phyloP scores from a whole-genome alignment of 2,888 invertebrate genomes.

The Phytoseiulus persimilis region DNA sequence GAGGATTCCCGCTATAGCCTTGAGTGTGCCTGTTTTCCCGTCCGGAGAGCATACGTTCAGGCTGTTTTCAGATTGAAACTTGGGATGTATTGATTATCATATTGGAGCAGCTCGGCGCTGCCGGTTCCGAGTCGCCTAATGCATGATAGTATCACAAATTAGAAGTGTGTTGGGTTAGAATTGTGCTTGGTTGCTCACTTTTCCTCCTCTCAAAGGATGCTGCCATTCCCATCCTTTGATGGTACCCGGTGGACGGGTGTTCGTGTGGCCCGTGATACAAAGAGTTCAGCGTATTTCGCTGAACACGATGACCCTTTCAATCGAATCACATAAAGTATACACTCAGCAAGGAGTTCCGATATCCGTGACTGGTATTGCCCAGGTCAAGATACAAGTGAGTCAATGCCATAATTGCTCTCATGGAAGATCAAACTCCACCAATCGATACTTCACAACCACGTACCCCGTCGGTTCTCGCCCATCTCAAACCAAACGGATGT shows the following conservation, averaged over 20 bases:
- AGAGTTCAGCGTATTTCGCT: conserved; percentile 65
- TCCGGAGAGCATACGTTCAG: no score
- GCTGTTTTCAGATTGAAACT: no score
- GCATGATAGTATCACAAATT: no score
- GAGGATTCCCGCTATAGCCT: no score
- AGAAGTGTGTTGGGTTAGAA: no score
- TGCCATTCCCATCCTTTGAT: conserved; percentile 84
- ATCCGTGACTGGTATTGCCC: conserved; percentile 92
- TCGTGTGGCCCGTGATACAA: conserved; percentile 84
- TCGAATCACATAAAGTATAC: conserved; percentile 89
- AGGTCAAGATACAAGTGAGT: conserved; percentile 59
- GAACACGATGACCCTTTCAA: conserved; percentile 93
- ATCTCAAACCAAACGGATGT: neutral
- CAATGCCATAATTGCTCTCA: neutral
- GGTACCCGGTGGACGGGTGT: conserved; percentile 90
- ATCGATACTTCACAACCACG: no score
- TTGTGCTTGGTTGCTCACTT: neutral
- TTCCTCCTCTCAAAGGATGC: conserved; percentile 63
- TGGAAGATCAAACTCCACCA: no score
- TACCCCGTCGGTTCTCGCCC: no score
- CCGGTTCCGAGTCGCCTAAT: no score
- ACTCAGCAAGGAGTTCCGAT: conserved; percentile 93
- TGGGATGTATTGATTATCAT: no score
- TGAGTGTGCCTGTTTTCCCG: no score
- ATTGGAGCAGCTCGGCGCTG: no score